Conservation (phyloP, 2,797 vertebrate species). For the Neostethus bicornis region DNA sequence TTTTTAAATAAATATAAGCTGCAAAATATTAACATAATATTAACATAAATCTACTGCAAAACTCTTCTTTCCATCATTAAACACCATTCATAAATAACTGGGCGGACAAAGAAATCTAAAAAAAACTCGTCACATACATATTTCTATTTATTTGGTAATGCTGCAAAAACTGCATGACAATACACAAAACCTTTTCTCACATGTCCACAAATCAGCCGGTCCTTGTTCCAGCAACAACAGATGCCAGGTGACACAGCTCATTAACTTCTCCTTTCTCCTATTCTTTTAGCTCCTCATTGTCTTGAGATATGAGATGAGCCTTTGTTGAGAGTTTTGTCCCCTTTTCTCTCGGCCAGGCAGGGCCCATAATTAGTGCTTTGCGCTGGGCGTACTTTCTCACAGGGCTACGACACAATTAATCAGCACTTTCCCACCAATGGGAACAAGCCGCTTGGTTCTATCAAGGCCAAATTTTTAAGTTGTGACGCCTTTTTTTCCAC, state of each 20-base stretch:
- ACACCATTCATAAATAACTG: no score
- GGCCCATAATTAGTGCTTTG: slow-evolving; percentile 84
- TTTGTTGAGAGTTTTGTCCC: slow-evolving; percentile 83
- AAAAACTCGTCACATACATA: neutral
- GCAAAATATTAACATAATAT: no score
- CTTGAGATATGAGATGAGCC: slow-evolving; percentile 86
- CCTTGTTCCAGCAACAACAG: slow-evolving; percentile 66
- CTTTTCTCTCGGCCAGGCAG: slow-evolving; percentile 74
- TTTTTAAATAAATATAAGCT: no score
- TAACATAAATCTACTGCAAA: no score
- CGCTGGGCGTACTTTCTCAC: slow-evolving; percentile 86
- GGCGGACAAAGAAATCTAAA: no score
- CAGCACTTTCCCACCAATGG: slow-evolving; percentile 86
- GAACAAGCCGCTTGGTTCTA: slow-evolving; percentile 78
- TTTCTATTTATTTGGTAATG: neutral
- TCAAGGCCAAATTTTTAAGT: slow-evolving; percentile 72
- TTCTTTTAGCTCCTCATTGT: slow-evolving; percentile 82
- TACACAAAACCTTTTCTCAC: slow-evolving; percentile 26
- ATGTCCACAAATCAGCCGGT: slow-evolving; percentile 47
- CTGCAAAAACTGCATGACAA: slow-evolving; percentile 23
- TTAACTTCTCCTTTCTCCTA: slow-evolving; percentile 79
- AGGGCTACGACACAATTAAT: slow-evolving; percentile 86
- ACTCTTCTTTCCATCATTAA: no score
- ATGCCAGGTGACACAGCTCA: slow-evolving; percentile 84
- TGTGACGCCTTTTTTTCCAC: slow-evolving; percentile 51